Base-by-base conservation (phyloP, 2,888 invertebrate species). In the Erannis defoliaria region DNA sequence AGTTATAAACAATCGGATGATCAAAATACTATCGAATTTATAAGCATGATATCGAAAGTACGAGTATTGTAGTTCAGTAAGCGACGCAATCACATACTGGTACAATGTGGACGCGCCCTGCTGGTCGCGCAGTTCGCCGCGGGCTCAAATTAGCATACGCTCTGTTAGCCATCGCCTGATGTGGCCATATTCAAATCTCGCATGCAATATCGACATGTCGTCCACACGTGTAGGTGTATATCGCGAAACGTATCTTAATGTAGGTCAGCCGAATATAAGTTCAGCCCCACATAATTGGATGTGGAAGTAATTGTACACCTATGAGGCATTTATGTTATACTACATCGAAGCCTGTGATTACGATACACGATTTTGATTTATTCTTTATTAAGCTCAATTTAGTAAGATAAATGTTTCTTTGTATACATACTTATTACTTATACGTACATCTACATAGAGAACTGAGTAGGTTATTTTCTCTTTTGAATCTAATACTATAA, bases 371-470 rank as follows among this genome's bases (percentile, higher is more conserved):
- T 77, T 72, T 81, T 84, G 84, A 88, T 86, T 86, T 86, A 87
- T 87, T 82, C 82, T 82, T 84, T 85, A 87, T 85, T 84, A 85
- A 78, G 75, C 77, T 77, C 82, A 84, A 83, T 86, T 85, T 84
- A 78, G 75, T 76, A 82, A 84, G 81, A 85, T 84, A 80, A 81
- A 82, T 82, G 80, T 75, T 81, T 76, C 62, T 74, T 69, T 68
- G 70, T 72, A 64, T 71, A 60, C n/a, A n/a, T n/a, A n/a, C n/a
- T n/a, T n/a, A n/a, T n/a, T n/a, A n/a, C 40, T 5, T 38, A 37
- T 49, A 50, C 5, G 26, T 23, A 21, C 12, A 9, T n/a, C n/a
- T 42, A 8, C 68, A 66, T 50, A 55, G 42, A 61, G 38, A 55
- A 45, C 31, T 54, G 37, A 57, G 43, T 55, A 12, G 50, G 54